Evolutionary conservation across 2,113 vertebrate genomes (phyloP), one percentile per base, ranked within the genome.

Genomic region (Ciconia stormi): DNA sequence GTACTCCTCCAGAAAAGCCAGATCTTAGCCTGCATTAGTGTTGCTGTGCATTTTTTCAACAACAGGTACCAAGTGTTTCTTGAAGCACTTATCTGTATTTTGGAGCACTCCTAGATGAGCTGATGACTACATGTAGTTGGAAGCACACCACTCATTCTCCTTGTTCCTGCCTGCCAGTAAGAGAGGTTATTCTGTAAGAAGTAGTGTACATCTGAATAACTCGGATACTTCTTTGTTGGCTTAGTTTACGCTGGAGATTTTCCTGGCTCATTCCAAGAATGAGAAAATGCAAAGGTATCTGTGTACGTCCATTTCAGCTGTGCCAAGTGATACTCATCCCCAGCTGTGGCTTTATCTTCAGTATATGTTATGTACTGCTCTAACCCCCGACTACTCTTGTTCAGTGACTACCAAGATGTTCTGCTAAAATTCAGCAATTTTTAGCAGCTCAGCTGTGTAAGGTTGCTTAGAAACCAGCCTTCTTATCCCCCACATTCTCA

Each of bases 381-480:
- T 78, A 63, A 70, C 34, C 47, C 66, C 27, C 63, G 87, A 2
- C 22, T 89, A 61, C 27, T 69, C 76, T 65, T 87, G 25, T 65
- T 96, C 71, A 71, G 29, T 73, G 59, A 49, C 70, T 90, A 50
- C 74, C 70, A 93, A 94, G 70, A 86, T 58, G 49, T 81, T 96
- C 85, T 79, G 92, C 89, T 90, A 90, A 97, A 96, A 86, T 84
- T 82, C 89, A 90, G 71, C 53, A 69, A 52, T 86, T 96, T 95
- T 95, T 89, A 96, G 92, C 73, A 92, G 87, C 77, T 97, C 88
- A 93, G 94, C 89, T 97, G 93, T 77, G 95, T 36, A 78, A 90
- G 76, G 97, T 98, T 98, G 96, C 97, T 94, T 97, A 95, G 97
- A 95, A 97, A 96, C 97, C 52, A 97, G 74, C 73, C 73, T 82